Evolutionary conservation across 2,113 vertebrate species (phyloP).

Genomic region (Perca fluviatilis): DNA sequence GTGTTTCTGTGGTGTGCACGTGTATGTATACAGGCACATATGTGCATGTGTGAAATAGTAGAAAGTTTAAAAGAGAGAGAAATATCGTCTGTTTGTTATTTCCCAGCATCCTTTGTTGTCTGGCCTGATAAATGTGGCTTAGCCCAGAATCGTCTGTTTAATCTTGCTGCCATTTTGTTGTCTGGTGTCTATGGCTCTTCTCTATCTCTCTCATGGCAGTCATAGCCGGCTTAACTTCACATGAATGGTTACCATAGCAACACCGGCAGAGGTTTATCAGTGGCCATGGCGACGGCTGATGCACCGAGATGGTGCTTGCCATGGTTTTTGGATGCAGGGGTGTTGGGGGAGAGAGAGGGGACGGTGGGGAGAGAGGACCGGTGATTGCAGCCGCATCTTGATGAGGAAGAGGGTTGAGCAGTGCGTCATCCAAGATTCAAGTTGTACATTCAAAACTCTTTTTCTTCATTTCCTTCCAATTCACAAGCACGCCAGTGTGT

Average conservation of each 20-base stretch:
- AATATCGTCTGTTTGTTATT: conserved; percentile 46
- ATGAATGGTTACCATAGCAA: conserved; percentile 81
- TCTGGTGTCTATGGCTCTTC: conserved; percentile 55
- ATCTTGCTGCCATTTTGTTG: conserved; percentile 82
- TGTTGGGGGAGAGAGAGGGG: not conserved
- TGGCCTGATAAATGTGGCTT: conserved; percentile 61
- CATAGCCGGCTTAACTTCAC: conserved; percentile 73
- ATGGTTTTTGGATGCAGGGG: conserved; percentile 50
- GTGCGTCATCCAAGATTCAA: not conserved
- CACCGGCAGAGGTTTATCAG: conserved; percentile 78
- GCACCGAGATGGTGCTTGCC: conserved; percentile 60
- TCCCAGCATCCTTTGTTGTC: conserved; percentile 68
- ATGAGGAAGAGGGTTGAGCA: not conserved
- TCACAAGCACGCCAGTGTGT: not conserved
- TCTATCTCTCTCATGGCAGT: conserved; percentile 70
- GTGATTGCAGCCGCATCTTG: conserved; percentile 37
- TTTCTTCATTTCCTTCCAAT: conserved; percentile 9
- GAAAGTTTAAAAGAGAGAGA: not conserved
- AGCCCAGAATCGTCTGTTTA: conserved; percentile 74
- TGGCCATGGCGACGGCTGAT: conserved; percentile 77
- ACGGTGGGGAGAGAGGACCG: not conserved
- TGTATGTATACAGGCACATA: conserved; percentile 32
- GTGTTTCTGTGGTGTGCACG: not conserved
- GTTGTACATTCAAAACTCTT: not conserved
- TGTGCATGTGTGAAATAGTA: conserved; percentile 41